A percentile compares a stretch with the other conserved stretches of the same genome.
Evolutionary conservation across 2,888 invertebrate species (phyloP).

Genomic region (Rhagonycha fulva): DNA sequence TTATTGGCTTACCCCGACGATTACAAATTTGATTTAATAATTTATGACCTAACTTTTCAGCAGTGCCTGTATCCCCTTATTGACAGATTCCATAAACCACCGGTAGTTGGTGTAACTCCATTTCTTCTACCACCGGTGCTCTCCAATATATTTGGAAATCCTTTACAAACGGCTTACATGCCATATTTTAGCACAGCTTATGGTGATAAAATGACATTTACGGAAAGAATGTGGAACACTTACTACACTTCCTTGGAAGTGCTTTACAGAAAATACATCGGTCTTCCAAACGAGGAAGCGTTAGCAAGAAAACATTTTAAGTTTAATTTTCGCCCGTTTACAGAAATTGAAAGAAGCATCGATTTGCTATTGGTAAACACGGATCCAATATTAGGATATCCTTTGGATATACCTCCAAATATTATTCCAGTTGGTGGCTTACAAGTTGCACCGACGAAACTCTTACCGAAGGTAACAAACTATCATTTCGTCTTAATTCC

Average conservation of each 20-base stretch:
- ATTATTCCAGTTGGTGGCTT: constrained; percentile 50
- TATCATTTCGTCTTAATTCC: not conserved
- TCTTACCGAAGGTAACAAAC: constrained; percentile 39
- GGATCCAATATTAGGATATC: constrained; percentile 41
- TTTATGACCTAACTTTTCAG: constrained; percentile 32
- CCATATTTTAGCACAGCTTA: constrained; percentile 35
- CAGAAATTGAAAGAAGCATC: constrained; percentile 38
- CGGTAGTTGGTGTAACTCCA: constrained; percentile 19
- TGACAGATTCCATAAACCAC: constrained; percentile 33
- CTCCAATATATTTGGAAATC: constrained; percentile 33
- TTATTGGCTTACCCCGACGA: constrained; percentile 32
- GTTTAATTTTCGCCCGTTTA: constrained; percentile 33
- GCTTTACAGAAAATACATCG: constrained; percentile 22
- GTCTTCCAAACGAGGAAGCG: constrained; percentile 27
- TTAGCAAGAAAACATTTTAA: constrained; percentile 37
- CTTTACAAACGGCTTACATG: constrained; percentile 37
- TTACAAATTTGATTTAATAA: constrained; percentile 34
- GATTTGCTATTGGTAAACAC: constrained; percentile 43
- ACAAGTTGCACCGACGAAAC: constrained; percentile 40
- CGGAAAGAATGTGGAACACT: constrained; percentile 36
- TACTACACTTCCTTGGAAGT: constrained; percentile 19
- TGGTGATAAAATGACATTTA: constrained; percentile 35
- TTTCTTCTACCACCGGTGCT: not conserved
- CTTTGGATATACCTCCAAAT: constrained; percentile 46
- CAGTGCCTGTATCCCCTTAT: constrained; percentile 35